A percentile compares a stretch with the other conserved stretches of the same genome.
These are phyloP conservation scores for Bujurquina vittata DNA, from an alignment of 2,113 vertebrate species.

Conservation along the genomic window DNA sequence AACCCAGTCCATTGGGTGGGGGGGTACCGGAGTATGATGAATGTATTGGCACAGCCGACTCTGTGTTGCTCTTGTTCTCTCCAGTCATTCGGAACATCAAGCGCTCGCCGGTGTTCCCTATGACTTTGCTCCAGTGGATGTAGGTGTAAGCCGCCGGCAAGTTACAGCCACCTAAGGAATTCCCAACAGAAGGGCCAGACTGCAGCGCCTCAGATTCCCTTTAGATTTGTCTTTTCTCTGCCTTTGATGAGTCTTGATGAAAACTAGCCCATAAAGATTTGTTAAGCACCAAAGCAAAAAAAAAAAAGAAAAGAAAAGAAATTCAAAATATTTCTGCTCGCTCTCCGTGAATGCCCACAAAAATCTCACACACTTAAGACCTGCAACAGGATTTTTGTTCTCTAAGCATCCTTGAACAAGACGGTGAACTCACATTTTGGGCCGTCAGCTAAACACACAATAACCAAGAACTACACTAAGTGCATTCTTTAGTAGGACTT, in stretches of 20 bases:
- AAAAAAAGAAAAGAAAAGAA: background rate
- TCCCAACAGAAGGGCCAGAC: slow-evolving; percentile 52
- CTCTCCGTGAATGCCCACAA: slow-evolving; percentile 17
- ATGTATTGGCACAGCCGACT: slow-evolving; percentile 75
- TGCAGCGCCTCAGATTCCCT: slow-evolving; percentile 9
- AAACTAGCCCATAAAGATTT: slow-evolving; percentile 42
- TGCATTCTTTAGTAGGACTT: background rate
- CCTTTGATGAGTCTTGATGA: slow-evolving; percentile 37
- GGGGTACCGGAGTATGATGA: slow-evolving; percentile 71
- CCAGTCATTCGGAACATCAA: slow-evolving; percentile 75
- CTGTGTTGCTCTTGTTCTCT: slow-evolving; percentile 73
- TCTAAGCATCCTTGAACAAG: slow-evolving; percentile 12
- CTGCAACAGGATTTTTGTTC: slow-evolving; percentile 5
- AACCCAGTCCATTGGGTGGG: slow-evolving; percentile 15
- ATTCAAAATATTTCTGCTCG: slow-evolving; percentile 15
- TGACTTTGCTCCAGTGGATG: slow-evolving; percentile 72
- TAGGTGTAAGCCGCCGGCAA: slow-evolving; percentile 46
- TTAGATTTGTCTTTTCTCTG: slow-evolving; percentile 15
- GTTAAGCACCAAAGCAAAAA: background rate
- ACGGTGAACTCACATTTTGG: background rate
- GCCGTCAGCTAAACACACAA: background rate
- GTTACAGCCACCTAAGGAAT: slow-evolving; percentile 45
- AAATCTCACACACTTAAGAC: slow-evolving; percentile 26
- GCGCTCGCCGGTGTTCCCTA: slow-evolving; percentile 56
- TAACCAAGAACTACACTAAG: background rate